These are phyloP conservation scores for Argyresthia albistria DNA, from an alignment of 2,888 invertebrate genomes.

Conservation along the genomic window DNA sequence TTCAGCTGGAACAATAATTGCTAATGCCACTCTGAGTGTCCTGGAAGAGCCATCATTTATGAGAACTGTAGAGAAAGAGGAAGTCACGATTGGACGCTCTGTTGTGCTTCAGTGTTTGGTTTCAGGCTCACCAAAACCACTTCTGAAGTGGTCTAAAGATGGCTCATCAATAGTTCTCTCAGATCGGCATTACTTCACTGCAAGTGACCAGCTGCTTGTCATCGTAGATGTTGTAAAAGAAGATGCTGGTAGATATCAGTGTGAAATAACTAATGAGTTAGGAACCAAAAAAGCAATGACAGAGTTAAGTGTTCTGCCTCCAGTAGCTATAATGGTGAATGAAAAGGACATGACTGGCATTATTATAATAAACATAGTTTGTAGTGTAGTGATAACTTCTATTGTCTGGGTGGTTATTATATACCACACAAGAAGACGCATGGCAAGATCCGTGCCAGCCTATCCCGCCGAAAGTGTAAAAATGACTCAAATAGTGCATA, in stretches of 20 bases:
- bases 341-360: conserved; percentile 89
- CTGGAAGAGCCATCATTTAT: conserved; percentile 90
- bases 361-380: conserved; percentile 90
- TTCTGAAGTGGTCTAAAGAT: conserved; percentile 89
- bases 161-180: conserved; percentile 79
- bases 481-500: conserved; percentile 64
- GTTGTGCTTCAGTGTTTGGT: conserved; percentile 92
- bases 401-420: conserved; percentile 93
- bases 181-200: conserved; percentile 89
- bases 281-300: conserved; percentile 83
- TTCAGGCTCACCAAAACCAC: conserved; percentile 87
- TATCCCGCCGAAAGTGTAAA: conserved; percentile 60
- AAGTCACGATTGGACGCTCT: conserved; percentile 85
- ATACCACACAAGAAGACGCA: conserved; percentile 84
- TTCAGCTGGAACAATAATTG: conserved; percentile 87
- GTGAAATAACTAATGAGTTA: conserved; percentile 89
- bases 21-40: conserved; percentile 90
- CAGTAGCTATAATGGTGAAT: conserved; percentile 66
- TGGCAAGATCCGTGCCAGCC: conserved; percentile 62
- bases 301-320: conserved; percentile 79
- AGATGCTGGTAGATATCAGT: conserved; percentile 91
- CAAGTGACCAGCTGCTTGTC: conserved; percentile 88
- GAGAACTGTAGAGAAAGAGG: conserved; percentile 88
- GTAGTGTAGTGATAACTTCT: conserved; percentile 93
- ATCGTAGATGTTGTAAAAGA: conserved; percentile 84